Conservation (phyloP, 2,113 vertebrate genomes). For the Silurus asotus region DNA sequence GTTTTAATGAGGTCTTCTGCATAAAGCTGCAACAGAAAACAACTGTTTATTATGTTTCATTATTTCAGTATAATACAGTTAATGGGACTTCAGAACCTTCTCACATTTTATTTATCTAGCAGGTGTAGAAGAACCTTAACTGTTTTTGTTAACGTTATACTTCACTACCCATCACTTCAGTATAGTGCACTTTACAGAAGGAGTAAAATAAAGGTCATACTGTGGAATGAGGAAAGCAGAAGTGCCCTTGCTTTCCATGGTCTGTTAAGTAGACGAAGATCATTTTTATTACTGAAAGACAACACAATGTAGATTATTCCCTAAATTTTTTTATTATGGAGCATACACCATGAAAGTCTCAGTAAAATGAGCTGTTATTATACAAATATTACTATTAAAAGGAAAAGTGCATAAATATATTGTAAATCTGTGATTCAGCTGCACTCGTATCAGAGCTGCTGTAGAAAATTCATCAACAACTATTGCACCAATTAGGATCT, state of each 20-base stretch:
- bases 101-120: neutral
- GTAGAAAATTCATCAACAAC: too few relatives aligned
- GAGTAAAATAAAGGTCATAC: slow-evolving; percentile 5
- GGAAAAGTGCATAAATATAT: too few relatives aligned
- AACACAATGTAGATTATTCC: neutral
- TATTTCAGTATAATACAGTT: neutral
- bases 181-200: neutral
- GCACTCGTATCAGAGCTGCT: neutral
- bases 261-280: slow-evolving; percentile 40
- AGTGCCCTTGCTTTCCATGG: slow-evolving; percentile 18
- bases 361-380: too few relatives aligned
- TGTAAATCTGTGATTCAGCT: neutral
- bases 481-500: too few relatives aligned
- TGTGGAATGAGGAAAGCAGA: slow-evolving; percentile 16
- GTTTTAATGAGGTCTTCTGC: slow-evolving; percentile 19
- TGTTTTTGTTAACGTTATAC: neutral
- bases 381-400: too few relatives aligned
- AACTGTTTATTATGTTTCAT: neutral
- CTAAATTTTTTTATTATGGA: too few relatives aligned
- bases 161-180: too few relatives aligned
- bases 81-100: neutral
- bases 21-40: slow-evolving; percentile 38
- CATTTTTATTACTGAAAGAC: slow-evolving; percentile 10
- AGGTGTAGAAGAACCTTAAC: neutral
- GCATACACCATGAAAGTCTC: too few relatives aligned